phyloP scores from a whole-genome alignment of 2,797 vertebrate species.

The Trichosurus vulpecula region DNA sequence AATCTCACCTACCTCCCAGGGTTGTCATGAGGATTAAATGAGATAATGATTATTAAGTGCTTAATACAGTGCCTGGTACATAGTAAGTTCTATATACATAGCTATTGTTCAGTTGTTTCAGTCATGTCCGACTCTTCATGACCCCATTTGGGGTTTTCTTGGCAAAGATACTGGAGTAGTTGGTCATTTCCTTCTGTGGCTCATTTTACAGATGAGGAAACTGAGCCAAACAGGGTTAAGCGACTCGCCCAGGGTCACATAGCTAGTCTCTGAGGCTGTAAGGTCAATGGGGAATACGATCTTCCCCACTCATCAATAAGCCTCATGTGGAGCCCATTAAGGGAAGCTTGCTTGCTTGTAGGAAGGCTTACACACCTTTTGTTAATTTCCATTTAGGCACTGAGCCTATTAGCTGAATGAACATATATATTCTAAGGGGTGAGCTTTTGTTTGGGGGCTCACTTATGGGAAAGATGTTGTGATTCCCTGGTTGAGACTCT shows the following conservation, averaged over 20 bases:
- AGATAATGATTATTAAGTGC: neutral
- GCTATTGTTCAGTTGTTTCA: neutral
- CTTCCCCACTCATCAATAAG: no score
- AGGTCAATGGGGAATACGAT: no score
- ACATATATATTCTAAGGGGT: no score
- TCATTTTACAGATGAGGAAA: neutral
- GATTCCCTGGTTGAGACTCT: no score
- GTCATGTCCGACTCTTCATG: neutral
- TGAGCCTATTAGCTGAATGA: no score
- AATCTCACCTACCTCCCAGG: neutral
- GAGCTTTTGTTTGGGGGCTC: no score
- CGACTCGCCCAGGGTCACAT: neutral
- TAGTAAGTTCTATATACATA: neutral
- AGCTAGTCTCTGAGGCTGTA: neutral
- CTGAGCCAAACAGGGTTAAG: no score
- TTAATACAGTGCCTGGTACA: neutral
- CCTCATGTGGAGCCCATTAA: no score
- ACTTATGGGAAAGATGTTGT: no score
- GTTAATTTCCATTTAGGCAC: no score
- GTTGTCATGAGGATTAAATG: neutral
- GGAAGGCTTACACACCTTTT: no score
- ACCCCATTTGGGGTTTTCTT: neutral
- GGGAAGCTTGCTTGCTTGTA: no score
- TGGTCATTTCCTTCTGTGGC: neutral
- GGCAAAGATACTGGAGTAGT: neutral